Conservation (phyloP, 2,888 invertebrate species). For the Strigamia crassipes region DNA sequence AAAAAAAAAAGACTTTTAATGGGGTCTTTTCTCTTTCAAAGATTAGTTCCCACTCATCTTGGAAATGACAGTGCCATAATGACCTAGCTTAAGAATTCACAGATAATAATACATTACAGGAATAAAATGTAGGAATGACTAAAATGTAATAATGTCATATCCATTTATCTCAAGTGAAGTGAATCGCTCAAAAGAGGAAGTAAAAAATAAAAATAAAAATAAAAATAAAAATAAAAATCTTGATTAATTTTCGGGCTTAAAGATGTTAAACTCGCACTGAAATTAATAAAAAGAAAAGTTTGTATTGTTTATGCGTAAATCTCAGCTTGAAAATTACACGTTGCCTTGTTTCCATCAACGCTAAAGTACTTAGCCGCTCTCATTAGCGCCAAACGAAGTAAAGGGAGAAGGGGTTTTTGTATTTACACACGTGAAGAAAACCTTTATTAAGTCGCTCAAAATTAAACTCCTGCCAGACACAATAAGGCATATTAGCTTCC, state of each 20-base stretch:
- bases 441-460: slow-evolving; percentile 30
- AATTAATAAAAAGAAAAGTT: background rate
- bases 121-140: background rate
- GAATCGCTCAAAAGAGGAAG: too few species aligned
- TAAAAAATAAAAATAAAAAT: too few species aligned
- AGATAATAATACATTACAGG: slow-evolving; percentile 7
- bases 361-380: background rate
- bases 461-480: slow-evolving; percentile 23
- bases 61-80: slow-evolving; percentile 20
- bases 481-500: slow-evolving; percentile 22
- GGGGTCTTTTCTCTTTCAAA: slow-evolving; percentile 26
- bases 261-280: background rate
- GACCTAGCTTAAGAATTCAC: slow-evolving; percentile 22
- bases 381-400: slow-evolving; percentile 14
- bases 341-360: background rate
- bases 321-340: slow-evolving; percentile 16
- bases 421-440: slow-evolving; percentile 30
- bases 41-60: slow-evolving; percentile 26
- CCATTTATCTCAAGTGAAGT: background rate
- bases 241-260: background rate
- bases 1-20: slow-evolving; percentile 8
- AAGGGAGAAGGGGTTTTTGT: slow-evolving; percentile 20
- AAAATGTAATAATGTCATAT: background rate
- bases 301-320: slow-evolving; percentile 13
- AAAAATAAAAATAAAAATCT: too few species aligned